Evolutionary conservation across 37 sponge, comb jelly and placozoan species (phyloP).

Genomic region (Aphrocallistes beatrix): DNA sequence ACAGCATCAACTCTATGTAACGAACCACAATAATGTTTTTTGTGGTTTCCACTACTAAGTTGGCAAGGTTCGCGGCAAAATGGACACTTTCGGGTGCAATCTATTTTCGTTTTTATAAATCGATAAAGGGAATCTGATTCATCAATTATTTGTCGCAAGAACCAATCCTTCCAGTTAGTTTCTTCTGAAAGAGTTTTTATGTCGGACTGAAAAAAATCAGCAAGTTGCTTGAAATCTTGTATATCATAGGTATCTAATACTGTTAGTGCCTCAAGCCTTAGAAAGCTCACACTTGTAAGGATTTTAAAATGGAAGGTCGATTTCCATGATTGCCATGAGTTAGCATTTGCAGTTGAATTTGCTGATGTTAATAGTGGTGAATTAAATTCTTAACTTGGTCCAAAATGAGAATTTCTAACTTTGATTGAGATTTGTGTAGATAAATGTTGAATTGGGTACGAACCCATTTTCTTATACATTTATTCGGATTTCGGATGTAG

Average conservation of each 20-base stretch:
- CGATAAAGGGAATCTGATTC: background rate
- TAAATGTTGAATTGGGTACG: background rate
- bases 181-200: background rate
- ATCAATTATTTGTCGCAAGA: background rate
- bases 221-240: background rate
- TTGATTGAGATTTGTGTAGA: background rate
- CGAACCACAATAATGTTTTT: slow-evolving; percentile 12
- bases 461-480: background rate
- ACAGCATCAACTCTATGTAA: background rate
- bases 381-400: background rate
- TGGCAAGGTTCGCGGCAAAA: slow-evolving; percentile 2
- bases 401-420: no score
- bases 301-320: background rate
- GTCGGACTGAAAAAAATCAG: background rate
- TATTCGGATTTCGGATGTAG: background rate
- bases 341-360: background rate
- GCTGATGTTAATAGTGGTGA: background rate
- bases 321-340: background rate
- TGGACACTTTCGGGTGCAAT: background rate
- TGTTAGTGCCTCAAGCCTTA: background rate
- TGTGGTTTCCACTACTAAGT: background rate
- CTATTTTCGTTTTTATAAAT: background rate
- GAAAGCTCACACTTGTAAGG: background rate
- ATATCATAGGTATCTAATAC: background rate
- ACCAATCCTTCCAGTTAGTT: background rate